Conservation (phyloP, 2,113 vertebrate species). For the Labeo rohita region DNA sequence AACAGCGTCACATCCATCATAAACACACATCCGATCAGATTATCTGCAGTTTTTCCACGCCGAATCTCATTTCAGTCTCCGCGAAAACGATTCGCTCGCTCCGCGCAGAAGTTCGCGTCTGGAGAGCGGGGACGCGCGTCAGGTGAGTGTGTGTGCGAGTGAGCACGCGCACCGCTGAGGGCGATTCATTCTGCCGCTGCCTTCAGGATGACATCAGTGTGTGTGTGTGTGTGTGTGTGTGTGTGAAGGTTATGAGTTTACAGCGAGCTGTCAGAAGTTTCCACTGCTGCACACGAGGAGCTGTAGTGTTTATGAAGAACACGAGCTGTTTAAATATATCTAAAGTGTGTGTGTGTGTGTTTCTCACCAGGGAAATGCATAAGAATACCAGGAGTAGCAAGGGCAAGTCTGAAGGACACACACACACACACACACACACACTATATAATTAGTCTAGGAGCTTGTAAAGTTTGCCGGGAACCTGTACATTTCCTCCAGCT, state of each 20-base stretch:
- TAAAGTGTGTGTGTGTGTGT: too few species aligned
- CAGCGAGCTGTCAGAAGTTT: background rate
- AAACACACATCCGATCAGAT: background rate
- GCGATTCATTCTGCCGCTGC: slow-evolving; percentile 4
- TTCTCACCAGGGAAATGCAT: background rate
- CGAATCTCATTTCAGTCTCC: too few species aligned
- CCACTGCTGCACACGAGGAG: background rate
- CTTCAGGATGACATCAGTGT: slow-evolving; percentile 6
- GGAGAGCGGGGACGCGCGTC: background rate
- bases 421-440: slow-evolving; percentile 36
- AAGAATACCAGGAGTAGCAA: background rate
- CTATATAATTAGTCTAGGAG: slow-evolving; percentile 46
- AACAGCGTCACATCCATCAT: background rate
- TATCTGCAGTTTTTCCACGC: background rate
- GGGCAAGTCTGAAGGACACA: background rate
- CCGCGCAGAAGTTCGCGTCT: background rate
- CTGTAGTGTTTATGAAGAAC: slow-evolving; percentile 4
- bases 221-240: background rate
- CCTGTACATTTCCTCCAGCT: slow-evolving; percentile 33
- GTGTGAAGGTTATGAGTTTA: background rate
- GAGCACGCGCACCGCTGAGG: slow-evolving; percentile 5
- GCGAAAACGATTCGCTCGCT: too few species aligned
- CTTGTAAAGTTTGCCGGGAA: slow-evolving; percentile 39
- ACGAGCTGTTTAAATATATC: background rate
- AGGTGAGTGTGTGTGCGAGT: slow-evolving; percentile 20